Evolutionary conservation across 2,113 vertebrate species (phyloP), one percentile per base, ranked within the genome.

Genomic region (Cervus canadensis): DNA sequence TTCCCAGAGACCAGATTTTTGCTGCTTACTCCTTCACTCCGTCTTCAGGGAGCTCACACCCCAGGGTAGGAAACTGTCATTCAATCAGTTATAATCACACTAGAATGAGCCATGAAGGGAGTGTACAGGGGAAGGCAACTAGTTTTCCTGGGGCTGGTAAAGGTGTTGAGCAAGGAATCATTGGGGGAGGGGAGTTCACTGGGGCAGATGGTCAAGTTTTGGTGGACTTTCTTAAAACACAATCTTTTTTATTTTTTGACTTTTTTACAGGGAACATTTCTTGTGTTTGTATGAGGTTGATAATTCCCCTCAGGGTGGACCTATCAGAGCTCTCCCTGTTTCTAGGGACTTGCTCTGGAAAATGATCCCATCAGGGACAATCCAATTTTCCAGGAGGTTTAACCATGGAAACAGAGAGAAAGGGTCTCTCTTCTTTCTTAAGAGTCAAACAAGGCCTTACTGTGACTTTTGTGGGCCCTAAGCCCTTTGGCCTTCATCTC

Each of bases 121-220:
- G 45, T 5, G 4, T 1, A 54, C 48, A 14, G 9, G 60, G 15
- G 4, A 21, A 87, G 15, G 76, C n/a, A 30, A 26, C 28, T 9
- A 26, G 6, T 26, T 43, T 85, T 94, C 36, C 23, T 6, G n/a
- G 52, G 40, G 33, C 43, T 36, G 43, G 78, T 48, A 71, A n/a
- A 45, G 2, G 28, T 59, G 91, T 40, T 50, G 50, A 36, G 26
- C 45, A 83, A 48, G 33, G 62, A 3, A 21, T 40, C 23, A 8
- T 0, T 25, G 76, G 7, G 45, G 43, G 48, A n/a, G 30, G 36
- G 33, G 50, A 2, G 5, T 25, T 7, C 11, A 52, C 25, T 0
- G 0, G 36, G 45, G 28, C 21, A 94, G 21, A 83, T 0, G 19
- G 78, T 52, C 23, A 64, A 6, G 4, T 15, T 87, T 83, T 64